Conservation (phyloP, 2,888 invertebrate genomes). For the Myopa tessellatipennis region DNA sequence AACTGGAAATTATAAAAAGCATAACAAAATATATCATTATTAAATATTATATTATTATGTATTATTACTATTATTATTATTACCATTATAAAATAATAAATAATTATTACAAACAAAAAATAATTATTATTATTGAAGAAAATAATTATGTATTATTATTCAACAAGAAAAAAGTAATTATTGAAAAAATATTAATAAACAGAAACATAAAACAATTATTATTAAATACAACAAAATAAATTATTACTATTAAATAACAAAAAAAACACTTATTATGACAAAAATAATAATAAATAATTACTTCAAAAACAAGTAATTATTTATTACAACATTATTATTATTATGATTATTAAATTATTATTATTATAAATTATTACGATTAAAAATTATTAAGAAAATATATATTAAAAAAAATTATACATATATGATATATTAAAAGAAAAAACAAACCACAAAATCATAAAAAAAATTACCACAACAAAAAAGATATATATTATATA, state of each 20-base stretch:
- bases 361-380: conserved; percentile 18
- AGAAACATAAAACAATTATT: background rate
- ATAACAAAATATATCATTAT: no score
- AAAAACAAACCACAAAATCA: conserved; percentile 21
- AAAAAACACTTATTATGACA: background rate
- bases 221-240: background rate
- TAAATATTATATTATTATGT: no score
- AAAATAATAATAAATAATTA: conserved; percentile 18
- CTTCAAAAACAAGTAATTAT: conserved; percentile 16
- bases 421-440: conserved; percentile 37
- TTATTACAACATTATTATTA: conserved; percentile 22
- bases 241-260: background rate
- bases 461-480: conserved; percentile 29
- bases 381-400: conserved; percentile 31
- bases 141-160: background rate
- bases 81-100: background rate
- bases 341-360: conserved; percentile 26
- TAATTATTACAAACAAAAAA: background rate
- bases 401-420: conserved; percentile 38
- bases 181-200: background rate
- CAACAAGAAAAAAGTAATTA: background rate
- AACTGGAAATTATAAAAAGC: no score
- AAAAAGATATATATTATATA: conserved; percentile 40
- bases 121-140: background rate
- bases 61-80: no score